Conservation (phyloP, 2,797 vertebrate genomes). For the Austrolebias charrua region DNA sequence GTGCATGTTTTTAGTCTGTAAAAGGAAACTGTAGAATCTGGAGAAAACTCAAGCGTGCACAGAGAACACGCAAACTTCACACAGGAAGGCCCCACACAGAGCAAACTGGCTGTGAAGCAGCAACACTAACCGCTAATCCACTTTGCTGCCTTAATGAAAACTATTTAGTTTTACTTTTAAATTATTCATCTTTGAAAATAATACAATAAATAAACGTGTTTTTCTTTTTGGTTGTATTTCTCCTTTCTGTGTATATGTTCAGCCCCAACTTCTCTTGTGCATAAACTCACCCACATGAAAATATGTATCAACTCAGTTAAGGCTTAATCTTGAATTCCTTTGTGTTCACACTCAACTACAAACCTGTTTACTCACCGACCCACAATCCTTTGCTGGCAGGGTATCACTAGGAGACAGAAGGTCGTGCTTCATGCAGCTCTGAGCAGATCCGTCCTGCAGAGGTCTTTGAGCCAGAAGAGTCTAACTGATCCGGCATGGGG, state of each 20-base stretch:
- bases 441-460: slow-evolving; percentile 55
- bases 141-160: too few species aligned
- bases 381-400: slow-evolving; percentile 20
- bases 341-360: slow-evolving; percentile 18
- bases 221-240: too few species aligned
- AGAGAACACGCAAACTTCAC: too few species aligned
- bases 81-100: too few species aligned
- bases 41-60: too few species aligned
- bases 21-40: too few species aligned
- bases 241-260: slow-evolving; percentile 1
- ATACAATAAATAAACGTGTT: too few species aligned
- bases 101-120: too few species aligned
- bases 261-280: slow-evolving; percentile 23
- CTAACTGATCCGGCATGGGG: slow-evolving; percentile 57
- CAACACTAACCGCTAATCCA: too few species aligned
- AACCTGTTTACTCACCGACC: background rate
- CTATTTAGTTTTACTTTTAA: too few species aligned
- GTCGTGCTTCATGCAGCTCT: slow-evolving; percentile 55
- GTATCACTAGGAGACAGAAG: slow-evolving; percentile 39
- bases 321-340: slow-evolving; percentile 23
- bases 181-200: too few species aligned
- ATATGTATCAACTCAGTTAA: background rate
- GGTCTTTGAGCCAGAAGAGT: slow-evolving; percentile 62
- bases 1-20: too few species aligned
- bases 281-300: slow-evolving; percentile 2